These are phyloP conservation scores for Monodelphis domestica DNA, from an alignment of 2,797 vertebrate species.

Conservation along the genomic window DNA sequence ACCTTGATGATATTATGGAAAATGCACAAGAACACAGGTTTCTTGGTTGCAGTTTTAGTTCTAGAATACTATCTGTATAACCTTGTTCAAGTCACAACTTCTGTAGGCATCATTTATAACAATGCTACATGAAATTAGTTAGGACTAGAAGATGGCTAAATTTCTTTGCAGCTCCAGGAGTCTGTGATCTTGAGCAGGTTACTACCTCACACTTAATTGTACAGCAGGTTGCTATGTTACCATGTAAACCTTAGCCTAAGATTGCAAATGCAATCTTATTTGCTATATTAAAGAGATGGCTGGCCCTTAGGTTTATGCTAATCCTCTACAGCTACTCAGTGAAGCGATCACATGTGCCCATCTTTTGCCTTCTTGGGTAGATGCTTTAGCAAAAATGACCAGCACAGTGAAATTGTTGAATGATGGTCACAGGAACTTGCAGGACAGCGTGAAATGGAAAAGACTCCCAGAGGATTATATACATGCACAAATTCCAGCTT, in stretches of 20 bases:
- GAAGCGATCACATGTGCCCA: neutral
- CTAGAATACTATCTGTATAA: neutral
- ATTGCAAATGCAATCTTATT: conserved; percentile 20
- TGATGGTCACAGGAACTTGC: conserved; percentile 30
- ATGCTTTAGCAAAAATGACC: neutral
- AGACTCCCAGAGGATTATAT: conserved; percentile 26
- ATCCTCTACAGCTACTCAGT: conserved; percentile 47
- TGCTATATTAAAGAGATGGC: conserved; percentile 39
- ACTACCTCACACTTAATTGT: neutral
- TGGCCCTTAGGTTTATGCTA: conserved; percentile 47
- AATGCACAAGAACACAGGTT: neutral
- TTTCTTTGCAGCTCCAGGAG: neutral
- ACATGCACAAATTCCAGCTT: neutral
- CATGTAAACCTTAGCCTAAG: conserved; percentile 36
- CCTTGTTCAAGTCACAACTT: neutral
- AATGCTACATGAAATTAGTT: neutral
- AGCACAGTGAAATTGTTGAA: conserved; percentile 36
- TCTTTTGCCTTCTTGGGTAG: conserved; percentile 11
- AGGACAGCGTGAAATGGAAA: conserved; percentile 31
- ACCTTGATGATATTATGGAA: conserved; percentile 55
- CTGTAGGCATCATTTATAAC: neutral
- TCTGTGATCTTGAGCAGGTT: neutral
- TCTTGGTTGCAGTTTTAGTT: neutral
- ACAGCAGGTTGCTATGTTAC: neutral
- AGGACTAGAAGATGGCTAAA: neutral